Evolutionary conservation across 2,888 invertebrate species (phyloP).

Genomic region (Sclerodermus sp.): DNA sequence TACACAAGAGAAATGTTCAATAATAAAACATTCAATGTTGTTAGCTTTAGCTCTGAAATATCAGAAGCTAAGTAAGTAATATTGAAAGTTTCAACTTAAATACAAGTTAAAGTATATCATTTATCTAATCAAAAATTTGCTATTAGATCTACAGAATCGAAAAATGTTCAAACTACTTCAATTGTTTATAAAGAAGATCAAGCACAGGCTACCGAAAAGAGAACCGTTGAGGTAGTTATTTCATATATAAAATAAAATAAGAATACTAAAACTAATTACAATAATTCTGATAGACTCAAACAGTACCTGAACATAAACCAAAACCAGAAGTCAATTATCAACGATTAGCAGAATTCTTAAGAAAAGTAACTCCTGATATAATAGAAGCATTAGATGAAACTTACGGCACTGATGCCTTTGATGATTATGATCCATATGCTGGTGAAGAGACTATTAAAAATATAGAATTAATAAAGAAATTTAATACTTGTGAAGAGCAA

Average conservation of each 20-base stretch:
- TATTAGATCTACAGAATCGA: slow-evolving; percentile 36
- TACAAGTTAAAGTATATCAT: background rate
- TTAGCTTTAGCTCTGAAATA: slow-evolving; percentile 42
- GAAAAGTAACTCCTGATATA: slow-evolving; percentile 46
- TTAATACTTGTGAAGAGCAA: slow-evolving; percentile 31
- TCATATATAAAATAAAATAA: background rate
- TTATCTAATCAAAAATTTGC: background rate
- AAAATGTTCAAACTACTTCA: slow-evolving; percentile 44
- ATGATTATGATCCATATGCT: slow-evolving; percentile 42
- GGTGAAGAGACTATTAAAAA: slow-evolving; percentile 28
- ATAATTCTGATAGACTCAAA: slow-evolving; percentile 45
- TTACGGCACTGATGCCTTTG: slow-evolving; percentile 44
- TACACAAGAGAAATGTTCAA: no score
- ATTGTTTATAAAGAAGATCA: slow-evolving; percentile 32
- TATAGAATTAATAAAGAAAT: slow-evolving; percentile 38
- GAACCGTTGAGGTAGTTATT: slow-evolving; percentile 30
- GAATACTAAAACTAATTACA: background rate
- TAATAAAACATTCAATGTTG: slow-evolving; percentile 38
- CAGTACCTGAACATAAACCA: slow-evolving; percentile 27
- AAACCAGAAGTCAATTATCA: slow-evolving; percentile 39
- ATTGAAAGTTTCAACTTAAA: background rate
- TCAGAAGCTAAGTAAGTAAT: slow-evolving; percentile 39
- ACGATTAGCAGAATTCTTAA: slow-evolving; percentile 47
- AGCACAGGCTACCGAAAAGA: slow-evolving; percentile 39
- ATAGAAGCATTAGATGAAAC: slow-evolving; percentile 48